Evolutionary conservation across 2,888 invertebrate genomes (phyloP), one percentile per base, ranked within the genome.

Genomic region (Alcis repandata): DNA sequence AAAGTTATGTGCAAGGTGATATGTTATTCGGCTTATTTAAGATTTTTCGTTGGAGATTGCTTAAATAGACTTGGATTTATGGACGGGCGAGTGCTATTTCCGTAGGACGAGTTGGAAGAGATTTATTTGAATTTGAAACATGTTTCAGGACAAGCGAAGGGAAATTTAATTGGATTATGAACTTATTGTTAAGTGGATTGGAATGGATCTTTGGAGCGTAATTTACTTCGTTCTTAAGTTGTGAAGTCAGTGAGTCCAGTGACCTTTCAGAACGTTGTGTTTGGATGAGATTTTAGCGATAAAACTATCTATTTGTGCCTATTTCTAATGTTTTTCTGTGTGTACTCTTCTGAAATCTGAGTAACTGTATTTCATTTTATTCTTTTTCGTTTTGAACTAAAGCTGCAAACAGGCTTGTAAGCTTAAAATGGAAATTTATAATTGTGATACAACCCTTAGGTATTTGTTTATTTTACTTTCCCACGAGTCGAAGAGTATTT

Each of bases 41-140:
- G 91, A 91, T 91, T 91, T 91, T 92, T 92, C 87, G 85, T 89
- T 87, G 80, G 85, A 87, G 88, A 89, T 90, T 86, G 86, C 86
- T 88, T 91, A 92, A 93, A 93, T 92, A 92, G 93, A 92, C 86
- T 83, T 78, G 84, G 86, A 93, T 92, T 93, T 92, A 93, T 91
- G 89, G 84, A 85, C 87, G 85, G 85, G 79, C 87, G 88, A 89
- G 89, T 89, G 91, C 88, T 93, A 93, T 93, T 92, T 92, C 92
- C 91, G 92, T 90, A 86, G 82, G 88, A 85, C 86, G 87, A 88
- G 85, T 88, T 88, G 85, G 84, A 85, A 80, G 75, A 92, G 92
- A 93, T 93, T 93, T 93, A 92, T 92, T 85, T 80, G 89, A 90
- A 88, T 92, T 90, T 91, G 89, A 87, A 91, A 89, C 90, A 89